Percentiles rank a stretch among this genome's conserved stretches.
These are phyloP conservation scores for Pteronura brasiliensis DNA, from an alignment of 2,113 vertebrate species.

Conservation along the genomic window DNA sequence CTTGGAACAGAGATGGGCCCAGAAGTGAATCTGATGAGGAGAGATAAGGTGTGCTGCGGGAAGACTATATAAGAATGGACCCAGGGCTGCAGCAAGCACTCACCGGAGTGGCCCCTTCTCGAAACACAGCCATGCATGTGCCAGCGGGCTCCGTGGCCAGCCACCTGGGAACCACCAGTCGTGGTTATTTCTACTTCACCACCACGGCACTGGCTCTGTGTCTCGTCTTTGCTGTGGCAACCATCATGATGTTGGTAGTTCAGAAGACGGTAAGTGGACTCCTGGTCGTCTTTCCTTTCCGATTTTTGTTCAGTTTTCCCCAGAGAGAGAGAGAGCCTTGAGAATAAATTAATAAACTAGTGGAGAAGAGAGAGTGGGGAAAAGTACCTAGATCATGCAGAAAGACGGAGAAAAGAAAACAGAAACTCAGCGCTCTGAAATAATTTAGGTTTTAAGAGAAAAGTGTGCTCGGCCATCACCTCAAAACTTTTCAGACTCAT, in stretches of 20 bases:
- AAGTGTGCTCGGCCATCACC: not conserved
- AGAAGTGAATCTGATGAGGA: constrained; percentile 68
- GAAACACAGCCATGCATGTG: constrained; percentile 78
- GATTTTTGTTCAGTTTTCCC: not conserved
- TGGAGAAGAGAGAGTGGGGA: not conserved
- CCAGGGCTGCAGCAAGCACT: constrained; percentile 63
- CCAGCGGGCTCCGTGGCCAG: constrained; percentile 49
- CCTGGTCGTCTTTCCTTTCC: not conserved
- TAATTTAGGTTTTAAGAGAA: not conserved
- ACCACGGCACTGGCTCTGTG: constrained; percentile 59
- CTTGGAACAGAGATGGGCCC: constrained; percentile 83
- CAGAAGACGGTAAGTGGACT: constrained; percentile 79
- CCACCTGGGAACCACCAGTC: constrained; percentile 64
- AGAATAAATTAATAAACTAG: not conserved
- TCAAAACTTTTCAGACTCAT: constrained; percentile 19
- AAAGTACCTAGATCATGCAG: not conserved
- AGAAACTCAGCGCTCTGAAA: not conserved
- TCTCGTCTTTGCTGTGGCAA: constrained; percentile 77
- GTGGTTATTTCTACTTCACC: constrained; percentile 71
- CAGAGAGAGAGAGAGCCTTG: not conserved
- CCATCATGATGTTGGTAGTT: constrained; percentile 80
- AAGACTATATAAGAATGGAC: constrained; percentile 84
- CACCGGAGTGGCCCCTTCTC: constrained; percentile 64
- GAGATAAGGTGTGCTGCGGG: constrained; percentile 76
- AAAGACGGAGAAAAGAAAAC: not conserved